Percentiles rank a stretch among this genome's conserved stretches.
Evolutionary conservation across 2,888 invertebrate species (phyloP).

Genomic region (Nomada flava): DNA sequence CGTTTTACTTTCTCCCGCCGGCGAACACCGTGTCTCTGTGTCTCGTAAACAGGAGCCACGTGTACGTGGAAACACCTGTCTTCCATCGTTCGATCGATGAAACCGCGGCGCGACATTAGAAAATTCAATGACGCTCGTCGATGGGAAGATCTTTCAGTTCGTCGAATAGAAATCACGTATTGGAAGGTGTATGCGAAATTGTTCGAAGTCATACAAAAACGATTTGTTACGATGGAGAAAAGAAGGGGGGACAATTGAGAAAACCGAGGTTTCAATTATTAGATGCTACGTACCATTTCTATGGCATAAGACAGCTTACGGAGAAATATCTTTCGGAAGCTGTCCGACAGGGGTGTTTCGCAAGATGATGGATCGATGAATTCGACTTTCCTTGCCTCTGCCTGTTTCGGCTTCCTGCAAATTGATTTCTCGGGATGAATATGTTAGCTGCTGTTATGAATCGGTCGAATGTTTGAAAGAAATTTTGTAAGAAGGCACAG

Average conservation of each 20-base stretch:
- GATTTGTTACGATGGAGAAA: not conserved
- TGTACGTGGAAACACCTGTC: conserved; percentile 47
- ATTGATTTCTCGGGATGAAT: too few relatives aligned
- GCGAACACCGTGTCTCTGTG: conserved; percentile 30
- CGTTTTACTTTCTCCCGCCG: conserved; percentile 54
- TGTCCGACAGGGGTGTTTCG: too few relatives aligned
- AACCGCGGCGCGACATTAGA: conserved; percentile 1
- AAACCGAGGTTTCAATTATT: not conserved
- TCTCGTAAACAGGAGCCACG: conserved; percentile 48
- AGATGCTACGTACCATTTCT: not conserved
- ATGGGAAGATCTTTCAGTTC: not conserved
- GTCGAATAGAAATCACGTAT: conserved; percentile 8
- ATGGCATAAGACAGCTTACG: not conserved
- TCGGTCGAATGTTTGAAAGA: too few relatives aligned
- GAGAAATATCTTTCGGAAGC: too few relatives aligned
- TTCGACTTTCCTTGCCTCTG: too few relatives aligned
- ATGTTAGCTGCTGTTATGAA: too few relatives aligned
- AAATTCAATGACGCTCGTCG: not conserved
- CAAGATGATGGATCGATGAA: too few relatives aligned
- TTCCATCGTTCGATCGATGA: too few relatives aligned
- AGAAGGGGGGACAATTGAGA: conserved; percentile 16
- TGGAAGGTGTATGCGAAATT: conserved; percentile 1
- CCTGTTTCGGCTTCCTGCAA: too few relatives aligned
- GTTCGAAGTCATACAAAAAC: not conserved
- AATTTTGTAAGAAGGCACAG: too few relatives aligned